phyloP scores from a whole-genome alignment of 1,140 invertebrate genomes.

The Drosophila yakuba region DNA sequence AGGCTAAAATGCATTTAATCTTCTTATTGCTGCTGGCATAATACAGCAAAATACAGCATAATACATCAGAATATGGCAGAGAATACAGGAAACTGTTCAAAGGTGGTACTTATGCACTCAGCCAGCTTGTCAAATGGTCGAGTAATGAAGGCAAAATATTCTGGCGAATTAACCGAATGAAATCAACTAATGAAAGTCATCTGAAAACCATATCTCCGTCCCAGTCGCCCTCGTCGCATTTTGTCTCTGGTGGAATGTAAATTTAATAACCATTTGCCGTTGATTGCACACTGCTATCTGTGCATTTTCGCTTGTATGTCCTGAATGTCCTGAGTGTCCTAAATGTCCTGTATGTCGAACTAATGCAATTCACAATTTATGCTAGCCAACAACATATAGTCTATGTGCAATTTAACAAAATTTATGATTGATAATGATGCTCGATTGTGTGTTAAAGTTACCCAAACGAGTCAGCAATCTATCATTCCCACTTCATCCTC shows the following conservation, averaged over 20 bases:
- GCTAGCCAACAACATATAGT: slow-evolving; percentile 43
- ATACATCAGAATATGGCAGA: background rate
- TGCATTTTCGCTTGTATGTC: slow-evolving; percentile 16
- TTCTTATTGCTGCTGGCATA: slow-evolving; percentile 25
- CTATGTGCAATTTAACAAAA: slow-evolving; percentile 62
- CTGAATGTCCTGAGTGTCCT: slow-evolving; percentile 2
- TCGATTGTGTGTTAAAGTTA: slow-evolving; percentile 54
- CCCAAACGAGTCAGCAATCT: slow-evolving; percentile 7
- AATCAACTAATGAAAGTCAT: slow-evolving; percentile 76
- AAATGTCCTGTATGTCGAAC: slow-evolving; percentile 21
- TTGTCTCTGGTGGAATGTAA: slow-evolving; percentile 43
- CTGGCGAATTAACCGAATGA: slow-evolving; percentile 65
- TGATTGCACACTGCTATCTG: slow-evolving; percentile 48
- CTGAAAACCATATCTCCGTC: slow-evolving; percentile 35
- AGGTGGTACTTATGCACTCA: slow-evolving; percentile 13
- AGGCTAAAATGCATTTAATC: slow-evolving; percentile 40
- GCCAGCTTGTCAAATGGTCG: slow-evolving; percentile 34
- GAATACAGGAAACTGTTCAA: background rate
- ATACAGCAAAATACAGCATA: background rate
- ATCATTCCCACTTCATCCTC: slow-evolving; percentile 1
- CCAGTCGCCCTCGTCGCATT: background rate
- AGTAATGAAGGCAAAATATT: slow-evolving; percentile 55
- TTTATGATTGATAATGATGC: slow-evolving; percentile 60
- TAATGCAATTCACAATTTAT: slow-evolving; percentile 56
- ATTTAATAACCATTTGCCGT: slow-evolving; percentile 60